Evolutionary conservation across 2,113 vertebrate species (phyloP).

Genomic region (Picathartes gymnocephalus): DNA sequence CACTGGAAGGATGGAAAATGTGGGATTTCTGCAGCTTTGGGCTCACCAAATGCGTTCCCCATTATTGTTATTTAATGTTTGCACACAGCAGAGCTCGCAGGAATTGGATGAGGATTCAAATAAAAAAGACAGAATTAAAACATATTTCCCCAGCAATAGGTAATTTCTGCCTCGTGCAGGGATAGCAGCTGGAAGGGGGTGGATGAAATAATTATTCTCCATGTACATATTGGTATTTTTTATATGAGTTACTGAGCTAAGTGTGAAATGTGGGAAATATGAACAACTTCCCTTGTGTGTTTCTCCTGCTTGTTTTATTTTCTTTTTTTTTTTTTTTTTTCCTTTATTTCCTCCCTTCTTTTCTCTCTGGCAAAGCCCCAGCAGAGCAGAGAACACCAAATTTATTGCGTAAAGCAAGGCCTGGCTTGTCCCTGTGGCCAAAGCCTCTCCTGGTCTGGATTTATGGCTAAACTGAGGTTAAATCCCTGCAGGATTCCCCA

Average conservation of each 20-base stretch:
- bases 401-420: background rate
- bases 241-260: background rate
- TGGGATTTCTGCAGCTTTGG: background rate
- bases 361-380: background rate
- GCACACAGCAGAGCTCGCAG: background rate
- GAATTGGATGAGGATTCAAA: background rate
- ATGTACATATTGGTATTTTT: background rate
- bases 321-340: background rate
- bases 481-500: background rate
- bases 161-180: background rate
- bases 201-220: background rate
- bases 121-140: background rate
- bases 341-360: background rate
- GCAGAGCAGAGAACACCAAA: background rate
- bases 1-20: background rate
- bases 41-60: background rate
- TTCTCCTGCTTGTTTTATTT: background rate
- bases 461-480: background rate
- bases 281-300: background rate
- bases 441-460: background rate
- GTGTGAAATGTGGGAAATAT: background rate
- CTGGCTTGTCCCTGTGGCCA: background rate
- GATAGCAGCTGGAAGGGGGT: background rate
- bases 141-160: background rate
- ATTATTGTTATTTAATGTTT: background rate